phyloP scores from a whole-genome alignment of 2,797 vertebrate species.

The Propithecus perrieri region DNA sequence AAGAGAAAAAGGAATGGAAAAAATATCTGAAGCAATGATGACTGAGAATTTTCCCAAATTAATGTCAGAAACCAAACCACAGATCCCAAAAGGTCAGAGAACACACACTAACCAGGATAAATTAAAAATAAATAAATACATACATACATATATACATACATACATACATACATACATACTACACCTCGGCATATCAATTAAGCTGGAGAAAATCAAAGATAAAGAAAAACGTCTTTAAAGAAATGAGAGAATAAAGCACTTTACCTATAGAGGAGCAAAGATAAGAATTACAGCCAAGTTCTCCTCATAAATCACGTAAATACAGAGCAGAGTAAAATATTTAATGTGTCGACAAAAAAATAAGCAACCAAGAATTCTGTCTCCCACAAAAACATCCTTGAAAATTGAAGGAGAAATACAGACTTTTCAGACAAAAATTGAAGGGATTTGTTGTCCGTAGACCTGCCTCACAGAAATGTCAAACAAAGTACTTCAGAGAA shows the following conservation, averaged over 20 bases:
- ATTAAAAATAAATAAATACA: not conserved
- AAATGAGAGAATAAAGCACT: not conserved
- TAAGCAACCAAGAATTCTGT: not conserved
- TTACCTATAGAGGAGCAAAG: not conserved
- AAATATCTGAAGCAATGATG: not conserved
- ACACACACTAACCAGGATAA: not conserved
- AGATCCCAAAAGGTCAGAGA: not conserved
- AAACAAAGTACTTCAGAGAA: not conserved
- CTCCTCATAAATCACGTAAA: not conserved
- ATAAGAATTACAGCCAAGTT: not conserved
- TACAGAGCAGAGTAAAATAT: not conserved
- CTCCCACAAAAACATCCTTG: not conserved
- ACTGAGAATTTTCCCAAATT: not conserved
- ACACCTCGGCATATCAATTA: not conserved
- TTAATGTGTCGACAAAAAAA: not conserved
- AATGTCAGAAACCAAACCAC: not conserved
- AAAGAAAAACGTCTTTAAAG: not conserved
- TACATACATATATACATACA: too few species aligned
- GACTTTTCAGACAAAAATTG: not conserved
- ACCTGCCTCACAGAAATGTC: not conserved
- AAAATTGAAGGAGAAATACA: not conserved
- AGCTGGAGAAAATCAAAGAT: not conserved
- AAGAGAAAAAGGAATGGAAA: not conserved
- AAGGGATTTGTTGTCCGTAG: not conserved
- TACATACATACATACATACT: not conserved